Conservation (phyloP, 2,113 vertebrate genomes). For the Nothoprocta perdicaria region DNA sequence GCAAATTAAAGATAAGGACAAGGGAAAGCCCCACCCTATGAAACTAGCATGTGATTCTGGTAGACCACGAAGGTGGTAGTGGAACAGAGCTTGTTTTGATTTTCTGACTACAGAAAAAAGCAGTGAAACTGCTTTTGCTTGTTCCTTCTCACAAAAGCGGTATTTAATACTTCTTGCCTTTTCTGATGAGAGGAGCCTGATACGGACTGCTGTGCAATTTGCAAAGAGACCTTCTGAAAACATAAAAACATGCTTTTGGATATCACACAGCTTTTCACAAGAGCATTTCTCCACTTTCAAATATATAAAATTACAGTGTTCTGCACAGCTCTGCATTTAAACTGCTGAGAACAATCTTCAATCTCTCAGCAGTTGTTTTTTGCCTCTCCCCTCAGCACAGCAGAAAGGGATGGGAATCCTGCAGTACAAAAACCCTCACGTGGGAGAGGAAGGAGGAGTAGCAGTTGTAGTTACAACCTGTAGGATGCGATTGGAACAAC, state of each 20-base stretch:
- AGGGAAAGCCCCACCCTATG: background rate
- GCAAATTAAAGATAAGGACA: background rate
- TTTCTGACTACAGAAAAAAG: background rate
- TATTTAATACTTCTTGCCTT: background rate
- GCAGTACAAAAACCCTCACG: accelerated
- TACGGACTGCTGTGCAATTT: background rate
- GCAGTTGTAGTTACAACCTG: background rate
- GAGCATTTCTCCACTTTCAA: background rate
- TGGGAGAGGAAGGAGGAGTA: background rate
- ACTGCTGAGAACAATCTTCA: background rate
- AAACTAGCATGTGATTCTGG: background rate
- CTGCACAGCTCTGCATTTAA: background rate
- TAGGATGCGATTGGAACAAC: background rate
- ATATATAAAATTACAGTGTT: background rate
- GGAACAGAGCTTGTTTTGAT: background rate
- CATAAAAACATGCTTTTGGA: background rate
- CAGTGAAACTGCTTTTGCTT: background rate
- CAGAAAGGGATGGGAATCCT: background rate
- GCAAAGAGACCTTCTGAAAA: background rate
- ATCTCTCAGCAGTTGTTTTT: background rate
- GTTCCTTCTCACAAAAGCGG: background rate
- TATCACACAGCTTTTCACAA: background rate
- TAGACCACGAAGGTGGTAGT: background rate
- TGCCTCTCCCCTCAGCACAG: background rate
- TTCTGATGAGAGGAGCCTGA: background rate